A percentile compares a stretch with the other conserved stretches of the same genome.
Conservation (phyloP, 2,888 invertebrate genomes). For the Lordiphosa andalusiaca region DNA sequence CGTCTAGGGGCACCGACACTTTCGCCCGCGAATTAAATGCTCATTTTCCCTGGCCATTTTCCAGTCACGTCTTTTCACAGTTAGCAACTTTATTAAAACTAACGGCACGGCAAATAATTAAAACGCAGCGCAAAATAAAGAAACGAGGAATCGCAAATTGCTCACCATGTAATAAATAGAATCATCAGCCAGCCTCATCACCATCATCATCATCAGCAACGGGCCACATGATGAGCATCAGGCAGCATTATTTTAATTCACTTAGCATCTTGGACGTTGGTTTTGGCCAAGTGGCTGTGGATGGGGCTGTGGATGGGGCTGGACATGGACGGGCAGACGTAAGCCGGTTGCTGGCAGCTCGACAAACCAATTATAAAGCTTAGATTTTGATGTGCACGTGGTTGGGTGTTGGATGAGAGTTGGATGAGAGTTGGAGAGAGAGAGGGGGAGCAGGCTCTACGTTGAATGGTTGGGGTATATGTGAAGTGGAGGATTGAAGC, state of each 20-base stretch:
- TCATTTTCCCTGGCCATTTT: constrained; percentile 53
- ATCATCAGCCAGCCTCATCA: constrained; percentile 48
- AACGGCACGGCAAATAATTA: constrained; percentile 67
- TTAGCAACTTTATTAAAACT: constrained; percentile 74
- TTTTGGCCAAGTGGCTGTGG: constrained; percentile 31
- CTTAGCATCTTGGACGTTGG: constrained; percentile 55
- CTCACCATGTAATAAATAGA: constrained; percentile 66
- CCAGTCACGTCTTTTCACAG: constrained; percentile 71
- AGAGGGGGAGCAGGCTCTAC: constrained; percentile 14
- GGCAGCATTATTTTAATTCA: constrained; percentile 61
- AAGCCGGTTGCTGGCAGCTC: constrained; percentile 48
- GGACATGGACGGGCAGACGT: constrained; percentile 19
- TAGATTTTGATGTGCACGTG: constrained; percentile 54
- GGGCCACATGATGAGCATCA: constrained; percentile 15
- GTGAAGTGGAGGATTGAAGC: constrained; percentile 24
- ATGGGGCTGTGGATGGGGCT: constrained; percentile 3
- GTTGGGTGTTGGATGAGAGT: constrained; percentile 26
- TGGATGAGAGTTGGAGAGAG: neutral
- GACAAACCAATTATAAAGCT: constrained; percentile 67
- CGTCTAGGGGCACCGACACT: constrained; percentile 51
- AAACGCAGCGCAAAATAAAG: constrained; percentile 47
- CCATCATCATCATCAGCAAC: constrained; percentile 15
- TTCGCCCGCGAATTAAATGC: constrained; percentile 60
- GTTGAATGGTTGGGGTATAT: constrained; percentile 23
- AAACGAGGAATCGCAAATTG: constrained; percentile 61